phyloP scores from a whole-genome alignment of 2,797 vertebrate species.

The Danio jaintianensis region DNA sequence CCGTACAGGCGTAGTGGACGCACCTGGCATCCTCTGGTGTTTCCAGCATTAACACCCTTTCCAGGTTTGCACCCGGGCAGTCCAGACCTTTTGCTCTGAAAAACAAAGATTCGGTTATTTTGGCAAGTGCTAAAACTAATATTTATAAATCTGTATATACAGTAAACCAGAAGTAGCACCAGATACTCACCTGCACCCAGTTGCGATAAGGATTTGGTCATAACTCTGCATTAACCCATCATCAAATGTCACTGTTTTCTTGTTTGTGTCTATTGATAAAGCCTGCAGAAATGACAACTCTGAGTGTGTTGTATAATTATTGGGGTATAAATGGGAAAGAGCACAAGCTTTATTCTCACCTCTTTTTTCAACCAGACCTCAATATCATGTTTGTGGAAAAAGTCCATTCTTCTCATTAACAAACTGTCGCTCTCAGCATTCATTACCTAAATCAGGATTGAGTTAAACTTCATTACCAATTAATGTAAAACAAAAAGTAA shows the following conservation, averaged over 20 bases:
- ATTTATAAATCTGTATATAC: background rate
- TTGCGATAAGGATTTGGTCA: slow-evolving; percentile 83
- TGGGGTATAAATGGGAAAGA: background rate
- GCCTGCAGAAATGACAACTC: slow-evolving; percentile 70
- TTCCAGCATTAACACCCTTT: slow-evolving; percentile 77
- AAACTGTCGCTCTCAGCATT: slow-evolving; percentile 75
- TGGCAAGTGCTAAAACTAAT: background rate
- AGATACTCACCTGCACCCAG: slow-evolving; percentile 81
- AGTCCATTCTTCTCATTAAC: slow-evolving; percentile 81
- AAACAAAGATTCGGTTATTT: slow-evolving; percentile 3
- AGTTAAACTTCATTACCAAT: background rate
- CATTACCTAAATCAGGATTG: slow-evolving; percentile 72
- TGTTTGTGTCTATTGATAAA: slow-evolving; percentile 76
- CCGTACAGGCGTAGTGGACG: slow-evolving; percentile 76
- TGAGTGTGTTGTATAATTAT: background rate
- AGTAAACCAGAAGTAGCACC: background rate
- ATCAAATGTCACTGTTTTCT: slow-evolving; percentile 76
- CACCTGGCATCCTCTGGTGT: slow-evolving; percentile 81
- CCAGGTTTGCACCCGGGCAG: slow-evolving; percentile 78
- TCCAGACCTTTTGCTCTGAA: slow-evolving; percentile 77
- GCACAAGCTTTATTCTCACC: slow-evolving; percentile 67
- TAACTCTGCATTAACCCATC: slow-evolving; percentile 81
- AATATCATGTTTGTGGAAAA: slow-evolving; percentile 75
- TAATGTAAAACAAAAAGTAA: background rate
- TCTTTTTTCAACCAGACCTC: slow-evolving; percentile 84